These are phyloP conservation scores for Galeopsomyia nigrocyanea DNA, from an alignment of 2,888 invertebrate species.

Conservation along the genomic window DNA sequence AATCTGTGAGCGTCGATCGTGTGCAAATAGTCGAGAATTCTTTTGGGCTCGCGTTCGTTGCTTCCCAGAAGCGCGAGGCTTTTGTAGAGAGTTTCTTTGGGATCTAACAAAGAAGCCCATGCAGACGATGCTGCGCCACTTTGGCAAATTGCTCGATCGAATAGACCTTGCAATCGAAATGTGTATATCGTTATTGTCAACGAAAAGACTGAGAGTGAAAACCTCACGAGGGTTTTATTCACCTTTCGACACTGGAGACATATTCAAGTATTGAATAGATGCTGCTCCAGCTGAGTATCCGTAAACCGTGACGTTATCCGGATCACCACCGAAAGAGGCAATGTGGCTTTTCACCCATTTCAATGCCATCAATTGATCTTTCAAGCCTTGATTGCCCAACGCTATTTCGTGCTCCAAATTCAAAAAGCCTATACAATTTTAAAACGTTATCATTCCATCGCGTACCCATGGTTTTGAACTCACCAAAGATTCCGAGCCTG, in stretches of 20 bases:
- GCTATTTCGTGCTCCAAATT: slow-evolving; percentile 50
- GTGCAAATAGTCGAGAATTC: slow-evolving; percentile 54
- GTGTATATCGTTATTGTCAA: not conserved
- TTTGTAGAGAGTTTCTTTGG: slow-evolving; percentile 44
- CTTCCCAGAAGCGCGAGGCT: slow-evolving; percentile 54
- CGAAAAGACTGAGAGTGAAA: not conserved
- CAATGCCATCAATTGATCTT: slow-evolving; percentile 55
- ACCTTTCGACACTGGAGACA: slow-evolving; percentile 51
- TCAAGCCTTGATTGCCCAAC: slow-evolving; percentile 55
- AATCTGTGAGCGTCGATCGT: slow-evolving; percentile 52
- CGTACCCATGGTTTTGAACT: too few relatives aligned
- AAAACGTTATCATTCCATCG: not conserved
- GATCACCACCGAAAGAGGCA: slow-evolving; percentile 53
- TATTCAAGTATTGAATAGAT: slow-evolving; percentile 50
- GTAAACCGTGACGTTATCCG: slow-evolving; percentile 54
- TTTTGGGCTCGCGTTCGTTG: slow-evolving; percentile 52
- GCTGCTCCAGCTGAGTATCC: slow-evolving; percentile 55
- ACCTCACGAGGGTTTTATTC: not conserved
- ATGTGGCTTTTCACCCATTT: slow-evolving; percentile 55
- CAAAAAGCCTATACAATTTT: slow-evolving; percentile 47
- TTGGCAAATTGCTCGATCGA: slow-evolving; percentile 60
- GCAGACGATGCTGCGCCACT: slow-evolving; percentile 56
- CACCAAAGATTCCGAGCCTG: slow-evolving; percentile 56
- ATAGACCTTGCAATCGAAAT: slow-evolving; percentile 56
- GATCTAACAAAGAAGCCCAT: slow-evolving; percentile 50